Conservation (phyloP, 2,113 vertebrate species). For the Candoia aspera region DNA sequence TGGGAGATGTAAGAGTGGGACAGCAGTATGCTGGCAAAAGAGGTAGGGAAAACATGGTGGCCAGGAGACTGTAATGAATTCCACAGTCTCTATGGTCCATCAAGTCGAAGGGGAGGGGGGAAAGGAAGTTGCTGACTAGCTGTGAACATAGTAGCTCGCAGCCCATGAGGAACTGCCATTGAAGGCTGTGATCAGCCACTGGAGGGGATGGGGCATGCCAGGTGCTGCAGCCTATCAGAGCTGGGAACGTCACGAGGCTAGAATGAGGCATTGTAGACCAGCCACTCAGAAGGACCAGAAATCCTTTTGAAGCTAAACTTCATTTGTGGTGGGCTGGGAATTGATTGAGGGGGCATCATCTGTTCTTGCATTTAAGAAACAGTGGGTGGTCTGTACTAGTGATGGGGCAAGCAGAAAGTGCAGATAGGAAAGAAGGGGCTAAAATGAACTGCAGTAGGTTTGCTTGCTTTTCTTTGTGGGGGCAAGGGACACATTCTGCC, state of each 20-base stretch:
- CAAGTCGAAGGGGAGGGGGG: background rate
- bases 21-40: background rate
- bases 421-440: background rate
- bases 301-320: background rate
- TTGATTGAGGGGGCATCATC: background rate
- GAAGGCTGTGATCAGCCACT: background rate
- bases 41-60: background rate
- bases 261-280: background rate
- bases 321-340: background rate
- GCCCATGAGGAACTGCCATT: background rate
- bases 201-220: background rate
- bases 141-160: background rate
- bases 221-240: background rate
- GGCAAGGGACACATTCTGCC: background rate
- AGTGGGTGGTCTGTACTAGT: too few species aligned
- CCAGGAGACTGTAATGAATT: background rate
- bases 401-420: background rate
- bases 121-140: background rate
- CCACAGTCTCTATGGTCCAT: background rate
- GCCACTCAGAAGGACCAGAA: background rate
- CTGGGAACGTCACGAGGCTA: background rate
- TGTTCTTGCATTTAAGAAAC: background rate
- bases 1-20: background rate
- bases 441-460: background rate
- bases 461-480: background rate